Base-by-base conservation (phyloP, 1,140 invertebrate genomes). In the Ooceraea biroi region DNA sequence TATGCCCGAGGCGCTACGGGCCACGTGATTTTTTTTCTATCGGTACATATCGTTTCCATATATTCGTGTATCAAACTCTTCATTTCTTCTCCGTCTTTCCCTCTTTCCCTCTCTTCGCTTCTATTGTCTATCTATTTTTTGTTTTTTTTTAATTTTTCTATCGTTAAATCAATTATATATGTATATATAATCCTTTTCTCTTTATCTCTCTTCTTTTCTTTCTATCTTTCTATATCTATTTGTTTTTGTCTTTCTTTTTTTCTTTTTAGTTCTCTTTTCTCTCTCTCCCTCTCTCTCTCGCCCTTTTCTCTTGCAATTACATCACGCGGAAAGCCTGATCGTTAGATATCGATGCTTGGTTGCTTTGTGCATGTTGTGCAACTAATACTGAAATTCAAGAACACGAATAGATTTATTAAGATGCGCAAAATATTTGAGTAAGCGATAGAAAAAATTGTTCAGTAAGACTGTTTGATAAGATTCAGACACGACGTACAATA, bases 21-120 rank as follows among this genome's bases (percentile, higher is more conserved):
- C 91, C 88, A 92, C 90, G 88, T 92, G 90, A 88, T 92, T 92
- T 93, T 93, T 90, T 91, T 85, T 89, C 90, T 88, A 90, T 91
- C 87, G 92, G 92, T 93, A 93, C 90, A 92, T 93, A 92, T 91
- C 80, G 88, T 78, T 85, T 87, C 76, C 85, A 84, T 90, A 89
- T 91, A 86, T 83, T 90, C 86, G 78, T 90, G 74, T 91, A 85
- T 89, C 84, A 84, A 36, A 36, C 30, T 80, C 68, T 91, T 88
- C 84, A 72, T 89, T 83, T 84, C 68, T 84, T 84, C 61, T 84
- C 41, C 52, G 22, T 25, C 46, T 73, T 55, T 85, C 52, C 84
- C 48, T 73, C 17, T 85, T 68, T 71, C 27, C 50, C 57, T 11
- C 85, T 44, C 36, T 82, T 85, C 68, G n/a, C 65, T 72, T 66